Base-by-base conservation (phyloP, 2,113 vertebrate genomes). In the Coptodon rendalli region DNA sequence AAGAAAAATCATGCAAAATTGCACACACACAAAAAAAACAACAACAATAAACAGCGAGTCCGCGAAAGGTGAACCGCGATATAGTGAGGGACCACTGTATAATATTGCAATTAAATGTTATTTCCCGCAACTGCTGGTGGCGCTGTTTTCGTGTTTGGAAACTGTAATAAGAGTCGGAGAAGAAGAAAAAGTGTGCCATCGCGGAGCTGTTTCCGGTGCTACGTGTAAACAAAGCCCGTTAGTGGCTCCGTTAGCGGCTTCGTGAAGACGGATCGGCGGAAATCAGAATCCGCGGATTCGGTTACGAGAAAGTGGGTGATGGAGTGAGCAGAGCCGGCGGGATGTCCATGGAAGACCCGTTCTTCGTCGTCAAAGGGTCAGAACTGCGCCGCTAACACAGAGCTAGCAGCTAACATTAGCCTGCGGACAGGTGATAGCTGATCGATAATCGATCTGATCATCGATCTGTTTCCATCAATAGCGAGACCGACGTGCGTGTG, bases 281-380 rank as follows among this genome's bases (percentile, higher is more conserved):
- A 16, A 50, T 34, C 56, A 3, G 53, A 76, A 12, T 3, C 29
- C 29, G 40, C 27, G 13, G 84, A 76, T 12, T 45, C 24, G 13
- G 76, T 34, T 10, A 36, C 2, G 17, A 50, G 14, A 54, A 14
- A 36, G 16, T 11, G 71, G 22, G 73, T 36, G 36, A 93, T 94
- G 93, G 80, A 92, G 54, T 95, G 83, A 95, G 81, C 53, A 2
- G 68, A 76, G 83, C 40, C 76, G 38, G 45, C 80, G 94, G 84
- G 89, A 99, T 98, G 98, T 99, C 98, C 54, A 99, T 99, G 98
- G 98, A 99, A 96, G 98, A 99, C 89, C 98, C 98, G 92, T 99
- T 99, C 95, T 99, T 99, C 96, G 98, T 99, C 91, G 98, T 99
- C 86, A 99, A 99, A 95, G 98, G 98, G 98, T 99, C 92, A 98